Conservation (phyloP, 2,888 invertebrate species). For the Trichacis sp. region DNA sequence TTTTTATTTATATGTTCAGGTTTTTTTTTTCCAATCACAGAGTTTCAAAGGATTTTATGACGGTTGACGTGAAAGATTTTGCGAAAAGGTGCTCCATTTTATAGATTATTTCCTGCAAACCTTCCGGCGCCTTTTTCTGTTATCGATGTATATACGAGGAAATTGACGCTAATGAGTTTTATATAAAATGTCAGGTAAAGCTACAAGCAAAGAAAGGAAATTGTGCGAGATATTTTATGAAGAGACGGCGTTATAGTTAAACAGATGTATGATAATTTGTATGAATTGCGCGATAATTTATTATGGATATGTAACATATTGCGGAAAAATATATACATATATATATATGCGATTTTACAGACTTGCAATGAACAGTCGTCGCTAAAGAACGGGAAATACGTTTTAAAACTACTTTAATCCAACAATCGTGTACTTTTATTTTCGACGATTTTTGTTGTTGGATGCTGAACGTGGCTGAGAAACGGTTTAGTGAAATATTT, state of each 20-base stretch:
- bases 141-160: neutral
- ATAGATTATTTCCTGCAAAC: no score
- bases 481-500: conserved; percentile 7
- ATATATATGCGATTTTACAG: conserved; percentile 14
- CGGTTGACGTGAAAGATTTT: no score
- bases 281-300: conserved; percentile 51
- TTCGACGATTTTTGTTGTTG: conserved; percentile 20
- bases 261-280: conserved; percentile 60
- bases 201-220: neutral
- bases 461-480: neutral
- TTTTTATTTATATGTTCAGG: neutral
- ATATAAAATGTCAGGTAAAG: no score
- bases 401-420: no score
- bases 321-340: conserved; percentile 10
- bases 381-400: conserved; percentile 24
- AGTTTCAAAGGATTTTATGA: no score
- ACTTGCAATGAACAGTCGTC: conserved; percentile 20
- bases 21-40: no score
- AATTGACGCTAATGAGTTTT: neutral
- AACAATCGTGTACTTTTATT: no score
- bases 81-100: neutral
- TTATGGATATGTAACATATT: conserved; percentile 60
- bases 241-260: conserved; percentile 57
- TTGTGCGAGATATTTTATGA: conserved; percentile 10
- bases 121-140: no score